Conservation (phyloP, 1,140 invertebrate genomes). For the Drosophila orosa region DNA sequence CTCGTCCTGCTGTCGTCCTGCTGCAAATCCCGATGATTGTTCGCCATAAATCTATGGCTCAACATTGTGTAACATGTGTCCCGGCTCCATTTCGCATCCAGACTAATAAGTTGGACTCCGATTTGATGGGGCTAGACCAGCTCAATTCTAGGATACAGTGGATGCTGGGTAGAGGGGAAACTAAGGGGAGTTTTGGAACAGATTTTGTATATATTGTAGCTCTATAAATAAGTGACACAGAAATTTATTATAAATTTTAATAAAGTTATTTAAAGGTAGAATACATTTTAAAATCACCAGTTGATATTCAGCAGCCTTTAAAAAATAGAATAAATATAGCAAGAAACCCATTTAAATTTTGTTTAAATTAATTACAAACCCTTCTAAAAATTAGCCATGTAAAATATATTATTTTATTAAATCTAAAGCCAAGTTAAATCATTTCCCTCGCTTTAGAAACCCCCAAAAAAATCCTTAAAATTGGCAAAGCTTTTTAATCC, state of each 20-base stretch:
- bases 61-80: conserved; percentile 65
- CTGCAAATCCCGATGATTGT: conserved; percentile 74
- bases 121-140: conserved; percentile 35
- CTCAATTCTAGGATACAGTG: conserved; percentile 5
- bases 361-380: neutral
- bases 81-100: conserved; percentile 25
- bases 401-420: neutral
- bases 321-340: neutral
- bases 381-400: neutral
- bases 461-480: neutral
- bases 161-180: neutral
- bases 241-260: neutral
- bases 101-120: conserved; percentile 54
- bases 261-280: neutral
- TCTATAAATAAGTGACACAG: neutral
- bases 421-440: neutral
- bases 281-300: neutral
- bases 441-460: neutral
- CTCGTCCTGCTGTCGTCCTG: conserved; percentile 22
- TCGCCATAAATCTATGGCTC: conserved; percentile 78
- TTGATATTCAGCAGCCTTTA: neutral
- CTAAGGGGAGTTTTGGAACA: neutral
- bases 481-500: fast-evolving
- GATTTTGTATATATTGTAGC: neutral
- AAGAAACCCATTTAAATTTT: neutral